A percentile compares a stretch with the other conserved stretches of the same genome.
These are phyloP conservation scores for Lycia hirtaria DNA, from an alignment of 2,888 invertebrate genomes.

Conservation along the genomic window DNA sequence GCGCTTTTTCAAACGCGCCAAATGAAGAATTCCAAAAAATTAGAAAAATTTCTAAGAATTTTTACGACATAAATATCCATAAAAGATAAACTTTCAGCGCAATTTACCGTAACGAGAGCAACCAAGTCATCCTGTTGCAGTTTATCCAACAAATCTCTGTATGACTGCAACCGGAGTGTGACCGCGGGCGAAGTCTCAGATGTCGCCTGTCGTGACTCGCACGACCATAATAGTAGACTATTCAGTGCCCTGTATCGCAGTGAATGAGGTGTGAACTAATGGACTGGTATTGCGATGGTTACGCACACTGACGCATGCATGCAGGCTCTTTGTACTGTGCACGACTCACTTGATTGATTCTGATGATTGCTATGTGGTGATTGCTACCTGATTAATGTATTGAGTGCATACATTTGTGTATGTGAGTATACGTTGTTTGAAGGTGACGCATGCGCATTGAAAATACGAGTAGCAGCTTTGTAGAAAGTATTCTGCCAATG, in stretches of 20 bases:
- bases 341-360: too few species aligned
- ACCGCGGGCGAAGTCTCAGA: conserved; percentile 55
- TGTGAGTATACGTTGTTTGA: too few species aligned
- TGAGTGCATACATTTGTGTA: too few species aligned
- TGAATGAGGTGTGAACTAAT: conserved; percentile 12
- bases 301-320: not conserved
- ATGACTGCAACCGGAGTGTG: conserved; percentile 52
- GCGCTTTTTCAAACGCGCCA: too few species aligned
- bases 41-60: not conserved
- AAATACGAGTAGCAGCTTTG: too few species aligned
- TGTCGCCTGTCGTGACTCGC: conserved; percentile 47
- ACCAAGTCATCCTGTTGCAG: conserved; percentile 26
- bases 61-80: not conserved
- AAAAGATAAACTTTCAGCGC: not conserved
- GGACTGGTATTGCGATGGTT: not conserved
- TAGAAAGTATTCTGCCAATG: too few species aligned
- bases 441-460: too few species aligned
- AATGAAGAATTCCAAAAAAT: too few species aligned
- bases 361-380: too few species aligned
- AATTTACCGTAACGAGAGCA: conserved; percentile 21
- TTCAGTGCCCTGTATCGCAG: conserved; percentile 8
- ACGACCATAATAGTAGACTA: conserved; percentile 54
- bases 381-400: too few species aligned
- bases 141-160: conserved; percentile 36
- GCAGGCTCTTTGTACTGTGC: too few species aligned